These are phyloP conservation scores for Dasyurus viverrinus DNA, from an alignment of 2,113 vertebrate genomes.

Conservation along the genomic window DNA sequence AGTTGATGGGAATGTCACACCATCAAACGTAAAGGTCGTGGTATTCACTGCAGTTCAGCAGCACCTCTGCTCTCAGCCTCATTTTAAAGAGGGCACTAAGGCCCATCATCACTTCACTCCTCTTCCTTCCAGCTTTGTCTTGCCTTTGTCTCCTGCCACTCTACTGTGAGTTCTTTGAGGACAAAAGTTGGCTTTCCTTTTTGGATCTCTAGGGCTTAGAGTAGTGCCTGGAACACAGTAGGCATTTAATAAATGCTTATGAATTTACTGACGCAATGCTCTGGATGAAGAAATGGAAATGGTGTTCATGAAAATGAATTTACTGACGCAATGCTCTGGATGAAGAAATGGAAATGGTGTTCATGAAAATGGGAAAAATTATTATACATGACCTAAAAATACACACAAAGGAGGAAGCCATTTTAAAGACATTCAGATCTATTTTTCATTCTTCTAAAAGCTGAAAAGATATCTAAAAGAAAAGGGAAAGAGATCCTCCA, in stretches of 20 bases:
- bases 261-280: neutral
- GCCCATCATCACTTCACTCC: neutral
- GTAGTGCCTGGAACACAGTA: neutral
- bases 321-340: neutral
- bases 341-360: neutral
- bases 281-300: neutral
- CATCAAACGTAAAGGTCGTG: neutral
- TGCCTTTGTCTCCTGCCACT: neutral
- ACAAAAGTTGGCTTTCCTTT: neutral
- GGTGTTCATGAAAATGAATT: neutral
- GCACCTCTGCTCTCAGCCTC: neutral
- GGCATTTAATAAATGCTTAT: neutral
- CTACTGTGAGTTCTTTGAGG: neutral
- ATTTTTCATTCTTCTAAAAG: neutral
- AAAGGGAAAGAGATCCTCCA: neutral
- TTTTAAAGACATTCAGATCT: neutral
- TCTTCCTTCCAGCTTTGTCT: neutral
- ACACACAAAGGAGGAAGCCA: neutral
- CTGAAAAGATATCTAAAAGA: neutral
- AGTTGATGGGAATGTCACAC: neutral
- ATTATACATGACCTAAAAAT: neutral
- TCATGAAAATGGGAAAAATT: neutral
- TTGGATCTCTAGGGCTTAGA: neutral
- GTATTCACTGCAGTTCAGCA: neutral
- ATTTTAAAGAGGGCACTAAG: neutral